Conservation (phyloP, 2,113 vertebrate genomes). For the Tiliqua scincoides region DNA sequence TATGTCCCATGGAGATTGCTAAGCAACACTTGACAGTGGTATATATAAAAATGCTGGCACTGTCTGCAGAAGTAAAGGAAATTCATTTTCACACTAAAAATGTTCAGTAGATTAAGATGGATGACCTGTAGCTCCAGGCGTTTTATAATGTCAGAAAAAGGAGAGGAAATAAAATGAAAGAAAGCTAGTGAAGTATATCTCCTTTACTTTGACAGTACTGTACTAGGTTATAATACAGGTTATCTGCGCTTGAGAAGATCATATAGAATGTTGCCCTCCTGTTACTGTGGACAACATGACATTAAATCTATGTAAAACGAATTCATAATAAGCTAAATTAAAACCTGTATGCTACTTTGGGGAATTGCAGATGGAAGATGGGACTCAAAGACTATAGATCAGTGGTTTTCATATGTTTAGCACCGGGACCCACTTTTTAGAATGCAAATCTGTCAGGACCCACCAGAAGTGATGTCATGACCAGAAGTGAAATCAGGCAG, state of each 20-base stretch:
- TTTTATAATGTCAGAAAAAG: slow-evolving; percentile 7
- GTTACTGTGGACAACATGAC: neutral
- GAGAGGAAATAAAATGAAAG: neutral
- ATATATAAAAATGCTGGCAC: slow-evolving; percentile 4
- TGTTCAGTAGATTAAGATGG: slow-evolving; percentile 20
- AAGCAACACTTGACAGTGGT: slow-evolving; percentile 22
- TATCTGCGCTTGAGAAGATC: neutral
- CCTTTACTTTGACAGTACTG: neutral
- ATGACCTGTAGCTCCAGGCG: slow-evolving; percentile 19
- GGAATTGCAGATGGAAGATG: neutral
- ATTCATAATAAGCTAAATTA: neutral
- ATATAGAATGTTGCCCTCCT: neutral
- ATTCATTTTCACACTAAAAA: slow-evolving; percentile 21
- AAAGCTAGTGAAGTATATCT: neutral
- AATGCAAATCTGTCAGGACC: no score
- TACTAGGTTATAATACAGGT: neutral
- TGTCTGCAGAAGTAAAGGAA: slow-evolving; percentile 12
- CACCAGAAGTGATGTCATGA: no score
- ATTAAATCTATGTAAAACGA: neutral
- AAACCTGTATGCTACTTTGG: neutral
- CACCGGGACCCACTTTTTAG: no score
- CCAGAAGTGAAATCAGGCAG: no score
- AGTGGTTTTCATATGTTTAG: no score
- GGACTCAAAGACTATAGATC: neutral
- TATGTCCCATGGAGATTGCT: slow-evolving; percentile 20